Evolutionary conservation across 2,113 vertebrate genomes (phyloP).

Genomic region (Parus major): DNA sequence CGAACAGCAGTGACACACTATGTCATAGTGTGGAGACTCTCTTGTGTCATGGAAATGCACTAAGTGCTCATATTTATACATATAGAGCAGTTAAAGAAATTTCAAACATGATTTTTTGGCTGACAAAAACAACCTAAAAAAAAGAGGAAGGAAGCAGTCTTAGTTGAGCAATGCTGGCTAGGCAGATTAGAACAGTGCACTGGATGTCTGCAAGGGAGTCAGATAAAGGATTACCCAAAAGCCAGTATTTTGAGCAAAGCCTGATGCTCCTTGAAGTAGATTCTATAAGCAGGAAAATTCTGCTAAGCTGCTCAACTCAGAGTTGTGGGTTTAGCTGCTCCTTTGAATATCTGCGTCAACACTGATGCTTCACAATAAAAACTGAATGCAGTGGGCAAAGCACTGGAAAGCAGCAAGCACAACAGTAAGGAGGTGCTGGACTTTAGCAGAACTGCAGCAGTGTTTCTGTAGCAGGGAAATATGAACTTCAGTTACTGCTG

Average conservation of each 20-base stretch:
- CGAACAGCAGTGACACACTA: not conserved
- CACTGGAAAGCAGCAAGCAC: not conserved
- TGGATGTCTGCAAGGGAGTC: not conserved
- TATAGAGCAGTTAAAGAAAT: not conserved
- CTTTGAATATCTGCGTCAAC: not conserved
- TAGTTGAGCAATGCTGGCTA: not conserved
- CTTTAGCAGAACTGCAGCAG: not conserved
- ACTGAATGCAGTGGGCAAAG: not conserved
- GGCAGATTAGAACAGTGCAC: not conserved
- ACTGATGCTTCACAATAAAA: not conserved
- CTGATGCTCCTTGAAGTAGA: not conserved
- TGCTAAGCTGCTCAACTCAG: not conserved
- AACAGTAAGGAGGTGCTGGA: not conserved
- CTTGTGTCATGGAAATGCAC: not conserved
- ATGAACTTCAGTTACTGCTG: not conserved
- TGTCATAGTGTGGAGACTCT: not conserved
- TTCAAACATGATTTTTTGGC: not conserved
- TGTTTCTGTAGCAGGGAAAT: not conserved
- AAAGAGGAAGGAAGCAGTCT: not conserved
- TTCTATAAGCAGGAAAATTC: not conserved
- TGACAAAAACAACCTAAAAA: not conserved
- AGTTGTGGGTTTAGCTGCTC: not conserved
- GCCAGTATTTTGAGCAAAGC: not conserved
- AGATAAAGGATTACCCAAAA: not conserved
- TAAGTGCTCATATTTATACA: not conserved